phyloP scores from a whole-genome alignment of 2,888 invertebrate species.

The Nudaria mundana region DNA sequence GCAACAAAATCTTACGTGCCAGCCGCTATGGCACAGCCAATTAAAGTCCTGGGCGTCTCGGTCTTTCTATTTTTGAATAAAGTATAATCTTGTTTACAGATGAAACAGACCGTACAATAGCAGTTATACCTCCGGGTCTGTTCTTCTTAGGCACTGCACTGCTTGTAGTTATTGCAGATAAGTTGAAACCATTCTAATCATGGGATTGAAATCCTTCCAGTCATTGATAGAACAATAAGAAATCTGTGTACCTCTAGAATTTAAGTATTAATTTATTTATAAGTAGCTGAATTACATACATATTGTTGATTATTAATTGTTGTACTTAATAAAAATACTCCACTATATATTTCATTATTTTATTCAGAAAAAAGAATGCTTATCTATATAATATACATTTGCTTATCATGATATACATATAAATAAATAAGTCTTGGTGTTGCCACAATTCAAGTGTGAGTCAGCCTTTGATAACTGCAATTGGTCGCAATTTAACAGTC shows the following conservation, averaged over 20 bases:
- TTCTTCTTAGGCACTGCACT: constrained; percentile 75
- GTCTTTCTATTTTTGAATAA: too few species aligned
- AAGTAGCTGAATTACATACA: constrained; percentile 48
- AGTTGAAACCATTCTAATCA: constrained; percentile 59
- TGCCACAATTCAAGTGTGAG: background rate
- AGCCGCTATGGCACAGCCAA: too few species aligned
- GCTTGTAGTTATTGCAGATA: constrained; percentile 71
- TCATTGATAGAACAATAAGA: constrained; percentile 40
- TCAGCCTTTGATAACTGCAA: constrained; percentile 99
- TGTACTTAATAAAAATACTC: constrained; percentile 38
- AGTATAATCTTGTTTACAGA: constrained; percentile 52
- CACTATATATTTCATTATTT: constrained; percentile 16
- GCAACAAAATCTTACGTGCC: too few species aligned
- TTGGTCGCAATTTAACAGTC: constrained; percentile 96
- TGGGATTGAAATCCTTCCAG: constrained; percentile 33
- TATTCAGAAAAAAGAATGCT: constrained; percentile 20
- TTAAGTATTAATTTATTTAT: constrained; percentile 67
- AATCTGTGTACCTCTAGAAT: constrained; percentile 52
- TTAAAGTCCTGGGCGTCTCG: too few species aligned
- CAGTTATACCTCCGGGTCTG: constrained; percentile 65
- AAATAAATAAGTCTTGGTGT: background rate
- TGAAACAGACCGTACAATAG: constrained; percentile 53
- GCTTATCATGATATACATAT: constrained; percentile 7
- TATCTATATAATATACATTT: constrained; percentile 7
- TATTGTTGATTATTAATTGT: constrained; percentile 48